A percentile compares a stretch with the other conserved stretches of the same genome.
phyloP scores from a whole-genome alignment of 2,113 vertebrate genomes.

The Cheilinus undulatus region DNA sequence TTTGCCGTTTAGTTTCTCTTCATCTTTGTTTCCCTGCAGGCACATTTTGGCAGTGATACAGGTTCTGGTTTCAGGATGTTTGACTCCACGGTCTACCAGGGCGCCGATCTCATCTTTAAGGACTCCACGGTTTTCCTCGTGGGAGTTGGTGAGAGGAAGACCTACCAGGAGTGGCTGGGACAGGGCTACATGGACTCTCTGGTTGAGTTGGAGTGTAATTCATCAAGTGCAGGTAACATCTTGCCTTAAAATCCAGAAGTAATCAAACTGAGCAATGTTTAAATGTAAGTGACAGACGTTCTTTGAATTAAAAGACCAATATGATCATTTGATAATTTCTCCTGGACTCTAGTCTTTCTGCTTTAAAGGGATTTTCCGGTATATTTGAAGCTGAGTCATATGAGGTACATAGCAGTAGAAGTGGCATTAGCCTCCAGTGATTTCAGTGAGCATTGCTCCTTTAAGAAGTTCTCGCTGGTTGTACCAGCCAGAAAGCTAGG shows the following conservation, averaged over 20 bases:
- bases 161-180: conserved; percentile 91
- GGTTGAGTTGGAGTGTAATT: conserved; percentile 82
- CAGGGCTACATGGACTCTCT: conserved; percentile 87
- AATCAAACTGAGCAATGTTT: too few species aligned
- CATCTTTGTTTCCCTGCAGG: conserved; percentile 75
- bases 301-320: not conserved
- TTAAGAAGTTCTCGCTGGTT: too few species aligned
- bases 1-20: not conserved
- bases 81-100: conserved; percentile 86
- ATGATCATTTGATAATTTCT: too few species aligned
- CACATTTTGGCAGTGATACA: conserved; percentile 84
- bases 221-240: conserved; percentile 81
- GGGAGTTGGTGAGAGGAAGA: conserved; percentile 85
- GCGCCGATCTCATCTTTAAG: conserved; percentile 93
- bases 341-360: too few species aligned
- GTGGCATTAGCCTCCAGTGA: too few species aligned
- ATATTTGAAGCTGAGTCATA: too few species aligned
- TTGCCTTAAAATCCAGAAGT: not conserved
- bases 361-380: too few species aligned
- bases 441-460: too few species aligned
- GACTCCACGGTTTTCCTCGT: conserved; percentile 87
- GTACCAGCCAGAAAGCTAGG: too few species aligned
- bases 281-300: too few species aligned
- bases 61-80: conserved; percentile 91
- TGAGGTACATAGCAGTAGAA: too few species aligned